Evolutionary conservation across 2,113 vertebrate species (phyloP), one percentile per base, ranked within the genome.

Genomic region (Hemiprocne comata): DNA sequence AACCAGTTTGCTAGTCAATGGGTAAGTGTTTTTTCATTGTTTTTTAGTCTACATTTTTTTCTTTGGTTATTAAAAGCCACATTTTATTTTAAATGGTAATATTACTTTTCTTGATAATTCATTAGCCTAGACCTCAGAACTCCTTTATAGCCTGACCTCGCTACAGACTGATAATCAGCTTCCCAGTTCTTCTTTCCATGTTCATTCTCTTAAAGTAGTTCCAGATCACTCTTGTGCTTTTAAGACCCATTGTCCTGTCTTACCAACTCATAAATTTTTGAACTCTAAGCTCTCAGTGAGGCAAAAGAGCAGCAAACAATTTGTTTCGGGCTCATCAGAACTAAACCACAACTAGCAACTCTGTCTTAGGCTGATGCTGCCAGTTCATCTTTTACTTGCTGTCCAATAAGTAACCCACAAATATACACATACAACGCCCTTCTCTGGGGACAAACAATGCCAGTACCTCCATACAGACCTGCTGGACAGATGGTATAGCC

Each of bases 1-100:
- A 97, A 97, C 90, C 98, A 99, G 99, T 98, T 96, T 98, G 97
- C 98, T 98, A 98, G 97, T 97, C 99, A 99, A 76, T 99, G 99
- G 99, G 99, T 99, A 99, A 99, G 99, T 99, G 69, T 62, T 60
- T 94, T 93, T 88, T 83, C 46, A 58, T 67, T 87, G 46, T 36
- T 87, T 96, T 94, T 85, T 82, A 75, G 69, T 69, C 18, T 86
- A 29, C n/a, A 1, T 66, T 40, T 62, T 75, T 76, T 60, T 11
- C 7, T 26, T 42, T 77, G 3, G 10, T 66, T 87, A 36, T 50
- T 87, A 26, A 12, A 18, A 84, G 10, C 10, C 26, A 57, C 17
- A 77, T 83, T 93, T 76, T 58, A n/a, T 92, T 93, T 92, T 54
- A 81, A 92, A 66, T 46, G 1, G 5, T 62, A 66, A 23, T 78